phyloP scores from a whole-genome alignment of 2,888 invertebrate genomes.

The Torymus tubicola region DNA sequence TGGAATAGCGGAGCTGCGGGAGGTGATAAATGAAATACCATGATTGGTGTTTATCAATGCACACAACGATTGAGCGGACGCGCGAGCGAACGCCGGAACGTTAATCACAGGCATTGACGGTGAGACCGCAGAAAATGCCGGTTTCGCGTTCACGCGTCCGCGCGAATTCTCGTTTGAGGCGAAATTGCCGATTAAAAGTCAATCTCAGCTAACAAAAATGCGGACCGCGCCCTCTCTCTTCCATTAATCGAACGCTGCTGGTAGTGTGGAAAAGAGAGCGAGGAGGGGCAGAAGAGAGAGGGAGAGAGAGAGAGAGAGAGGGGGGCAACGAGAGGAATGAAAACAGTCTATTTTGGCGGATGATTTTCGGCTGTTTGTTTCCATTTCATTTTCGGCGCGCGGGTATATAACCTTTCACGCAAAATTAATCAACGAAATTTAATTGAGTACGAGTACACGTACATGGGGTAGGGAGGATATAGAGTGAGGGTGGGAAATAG shows the following conservation, averaged over 20 bases:
- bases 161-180: slow-evolving; percentile 18
- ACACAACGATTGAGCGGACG: slow-evolving; percentile 29
- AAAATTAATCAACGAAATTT: not conserved
- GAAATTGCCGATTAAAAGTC: slow-evolving; percentile 51
- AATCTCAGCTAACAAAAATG: slow-evolving; percentile 45
- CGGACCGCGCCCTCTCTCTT: not conserved
- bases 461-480: no score
- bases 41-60: slow-evolving; percentile 47
- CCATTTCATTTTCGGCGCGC: not conserved
- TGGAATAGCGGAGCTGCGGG: slow-evolving; percentile 13
- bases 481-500: not conserved
- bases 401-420: not conserved
- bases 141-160: not conserved
- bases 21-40: slow-evolving; percentile 39
- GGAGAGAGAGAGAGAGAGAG: no score
- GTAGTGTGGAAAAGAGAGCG: no score
- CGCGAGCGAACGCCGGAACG: slow-evolving; percentile 1
- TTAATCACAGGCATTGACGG: slow-evolving; percentile 29
- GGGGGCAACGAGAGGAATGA: slow-evolving; percentile 30
- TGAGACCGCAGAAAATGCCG: slow-evolving; percentile 41
- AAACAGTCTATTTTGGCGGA: slow-evolving; percentile 33
- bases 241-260: no score
- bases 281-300: no score
- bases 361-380: slow-evolving; percentile 24
- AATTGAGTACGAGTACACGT: no score